Conservation (phyloP, 1,140 invertebrate species). For the Drosophila athabasca region DNA sequence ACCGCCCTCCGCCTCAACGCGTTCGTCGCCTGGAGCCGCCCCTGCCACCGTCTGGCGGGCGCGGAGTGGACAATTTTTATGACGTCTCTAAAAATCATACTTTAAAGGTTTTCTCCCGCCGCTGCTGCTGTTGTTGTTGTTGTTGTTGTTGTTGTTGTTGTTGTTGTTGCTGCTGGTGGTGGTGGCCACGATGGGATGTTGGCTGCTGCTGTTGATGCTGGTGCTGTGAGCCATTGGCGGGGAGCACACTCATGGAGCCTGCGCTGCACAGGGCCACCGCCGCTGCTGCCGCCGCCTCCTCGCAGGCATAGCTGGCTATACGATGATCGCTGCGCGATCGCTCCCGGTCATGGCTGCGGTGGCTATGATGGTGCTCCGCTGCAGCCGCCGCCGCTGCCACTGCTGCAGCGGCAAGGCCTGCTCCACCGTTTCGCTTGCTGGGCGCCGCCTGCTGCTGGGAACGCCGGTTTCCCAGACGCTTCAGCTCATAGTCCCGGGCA, state of each 20-base stretch:
- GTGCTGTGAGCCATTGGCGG: constrained; percentile 36
- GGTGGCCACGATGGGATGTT: constrained; percentile 46
- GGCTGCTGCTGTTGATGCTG: constrained; percentile 29
- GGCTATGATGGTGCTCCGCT: constrained; percentile 67
- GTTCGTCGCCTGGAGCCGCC: constrained; percentile 60
- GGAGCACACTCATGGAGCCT: constrained; percentile 66
- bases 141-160: constrained; percentile 56
- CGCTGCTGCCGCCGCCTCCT: constrained; percentile 38
- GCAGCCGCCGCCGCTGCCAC: constrained; percentile 7
- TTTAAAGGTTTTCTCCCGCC: constrained; percentile 83
- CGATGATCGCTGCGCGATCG: constrained; percentile 79
- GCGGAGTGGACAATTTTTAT: constrained; percentile 83
- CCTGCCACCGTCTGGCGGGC: constrained; percentile 45
- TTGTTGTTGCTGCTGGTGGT: constrained; percentile 38
- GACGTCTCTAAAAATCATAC: constrained; percentile 84
- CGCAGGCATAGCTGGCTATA: constrained; percentile 74
- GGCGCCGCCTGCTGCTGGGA: constrained; percentile 74
- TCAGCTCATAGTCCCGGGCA: constrained; percentile 76
- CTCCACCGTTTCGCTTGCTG: constrained; percentile 60
- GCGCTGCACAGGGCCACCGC: constrained; percentile 48
- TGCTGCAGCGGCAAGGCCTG: constrained; percentile 17
- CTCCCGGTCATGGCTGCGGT: constrained; percentile 74
- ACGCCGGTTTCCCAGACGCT: constrained; percentile 73
- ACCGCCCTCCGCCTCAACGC: constrained; percentile 46
- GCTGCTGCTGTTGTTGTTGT: constrained; percentile 75